Evolutionary conservation across 2,888 invertebrate genomes (phyloP), one percentile per base, ranked within the genome.

Genomic region (Muscina levida): DNA sequence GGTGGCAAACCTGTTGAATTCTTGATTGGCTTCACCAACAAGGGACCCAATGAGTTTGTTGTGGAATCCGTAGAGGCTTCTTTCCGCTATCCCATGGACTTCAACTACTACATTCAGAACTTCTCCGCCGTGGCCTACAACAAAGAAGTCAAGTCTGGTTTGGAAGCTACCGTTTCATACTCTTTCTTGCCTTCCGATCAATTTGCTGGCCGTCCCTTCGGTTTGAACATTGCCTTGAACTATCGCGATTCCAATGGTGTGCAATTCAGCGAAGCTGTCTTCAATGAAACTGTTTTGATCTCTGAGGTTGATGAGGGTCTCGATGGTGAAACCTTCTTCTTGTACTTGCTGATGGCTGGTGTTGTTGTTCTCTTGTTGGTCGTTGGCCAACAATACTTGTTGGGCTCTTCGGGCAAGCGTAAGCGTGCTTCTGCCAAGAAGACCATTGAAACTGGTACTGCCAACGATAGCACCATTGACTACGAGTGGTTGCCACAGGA

Each of bases 1-100:
- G 98, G 97, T 84, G 98, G 99, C 51, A 94, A 94, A 86, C 93
- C 97, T 59, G 98, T 98, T 0, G 97, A 98, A 90, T 97, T 98
- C 91, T 92, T 99, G 0, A 97, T 99, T 82, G 98, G 99, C 22
- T 98, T 99, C 91, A 94, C 94, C 72, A 99, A 99, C 92, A 97
- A 97, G 88, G 99, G 98, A 62, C 93, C 94, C 77, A 94, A 95
- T 85, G 97, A 98, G 85, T 98, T 98, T 88, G 91, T 95, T 24
- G 93, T 99, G 22, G 98, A 99, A 89, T 95, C 95, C 5, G 93
- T 99, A 88, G 99, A 99, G 87, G 98, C 98, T 0, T 98, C 99
- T 0, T 98, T 99, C 94, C 95, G 98, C 85, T 99, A 99, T 89
- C 98, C 99, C 8, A 97, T 98, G 95, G 99, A 99, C 91, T 99